phyloP scores from a whole-genome alignment of 1,140 invertebrate species.

The Cydia amplana region DNA sequence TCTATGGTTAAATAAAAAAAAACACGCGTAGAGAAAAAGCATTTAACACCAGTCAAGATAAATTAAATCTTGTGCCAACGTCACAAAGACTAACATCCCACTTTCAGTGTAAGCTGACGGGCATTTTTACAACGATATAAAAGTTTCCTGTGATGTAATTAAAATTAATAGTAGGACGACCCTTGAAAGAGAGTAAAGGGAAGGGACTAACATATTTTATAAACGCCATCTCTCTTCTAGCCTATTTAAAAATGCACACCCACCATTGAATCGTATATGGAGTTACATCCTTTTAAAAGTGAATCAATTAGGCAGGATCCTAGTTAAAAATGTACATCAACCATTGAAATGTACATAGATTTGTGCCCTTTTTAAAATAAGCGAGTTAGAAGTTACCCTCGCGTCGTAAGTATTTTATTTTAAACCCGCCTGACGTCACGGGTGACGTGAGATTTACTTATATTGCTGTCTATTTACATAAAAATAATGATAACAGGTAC shows the following conservation, averaged over 20 bases:
- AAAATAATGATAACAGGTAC: too few relatives aligned
- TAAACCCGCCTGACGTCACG: neutral
- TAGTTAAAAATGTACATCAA: neutral
- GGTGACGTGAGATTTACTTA: neutral
- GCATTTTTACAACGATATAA: conserved; percentile 14
- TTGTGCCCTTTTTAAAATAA: neutral
- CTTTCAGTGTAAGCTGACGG: neutral
- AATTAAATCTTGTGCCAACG: neutral
- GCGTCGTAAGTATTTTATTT: neutral
- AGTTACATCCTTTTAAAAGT: neutral
- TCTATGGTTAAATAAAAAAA: too few relatives aligned
- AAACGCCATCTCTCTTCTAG: neutral
- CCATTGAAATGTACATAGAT: neutral
- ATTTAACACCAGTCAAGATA: neutral
- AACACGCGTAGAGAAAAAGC: neutral
- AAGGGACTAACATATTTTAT: conserved; percentile 17
- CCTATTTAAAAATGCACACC: neutral
- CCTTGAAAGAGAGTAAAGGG: conserved; percentile 13
- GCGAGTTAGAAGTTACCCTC: neutral
- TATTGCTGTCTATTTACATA: neutral
- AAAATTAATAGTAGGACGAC: conserved; percentile 19
- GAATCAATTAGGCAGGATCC: neutral
- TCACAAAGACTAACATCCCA: neutral
- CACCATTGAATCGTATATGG: neutral
- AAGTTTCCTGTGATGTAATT: conserved; percentile 15